Percentiles rank a stretch among this genome's conserved stretches.
Conservation (phyloP, 2,797 vertebrate genomes). For the Knipowitschia caucasica region DNA sequence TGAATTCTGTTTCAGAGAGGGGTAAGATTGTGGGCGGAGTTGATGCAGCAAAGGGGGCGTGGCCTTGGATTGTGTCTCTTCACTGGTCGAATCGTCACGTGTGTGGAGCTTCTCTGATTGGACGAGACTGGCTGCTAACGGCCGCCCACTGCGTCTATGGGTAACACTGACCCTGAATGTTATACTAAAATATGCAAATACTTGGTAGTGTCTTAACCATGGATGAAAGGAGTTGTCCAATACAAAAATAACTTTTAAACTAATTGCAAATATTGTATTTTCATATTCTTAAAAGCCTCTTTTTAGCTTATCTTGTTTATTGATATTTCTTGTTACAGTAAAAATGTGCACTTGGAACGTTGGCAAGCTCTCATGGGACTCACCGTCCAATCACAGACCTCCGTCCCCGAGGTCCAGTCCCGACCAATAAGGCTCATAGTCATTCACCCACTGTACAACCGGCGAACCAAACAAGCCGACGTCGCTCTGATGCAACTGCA, state of each 20-base stretch:
- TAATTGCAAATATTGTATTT: too few species aligned
- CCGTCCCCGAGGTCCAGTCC: slow-evolving; percentile 54
- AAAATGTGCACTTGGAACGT: slow-evolving; percentile 70
- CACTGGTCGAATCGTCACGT: slow-evolving; percentile 58
- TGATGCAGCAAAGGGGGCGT: slow-evolving; percentile 76
- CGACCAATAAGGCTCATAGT: slow-evolving; percentile 76
- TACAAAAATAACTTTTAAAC: too few species aligned
- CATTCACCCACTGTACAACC: slow-evolving; percentile 82
- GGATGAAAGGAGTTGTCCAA: too few species aligned
- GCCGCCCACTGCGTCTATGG: slow-evolving; percentile 91
- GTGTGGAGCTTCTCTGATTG: slow-evolving; percentile 86
- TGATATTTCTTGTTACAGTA: slow-evolving; percentile 65
- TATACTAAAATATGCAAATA: too few species aligned
- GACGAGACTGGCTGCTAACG: slow-evolving; percentile 83
- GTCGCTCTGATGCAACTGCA: slow-evolving; percentile 87
- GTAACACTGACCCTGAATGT: too few species aligned
- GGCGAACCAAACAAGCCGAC: slow-evolving; percentile 80
- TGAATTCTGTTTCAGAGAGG: slow-evolving; percentile 26
- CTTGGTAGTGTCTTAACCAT: too few species aligned
- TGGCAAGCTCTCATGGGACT: slow-evolving; percentile 84
- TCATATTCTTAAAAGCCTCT: too few species aligned
- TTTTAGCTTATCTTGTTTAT: neutral
- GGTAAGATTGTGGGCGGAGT: slow-evolving; percentile 81
- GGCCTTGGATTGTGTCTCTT: slow-evolving; percentile 90
- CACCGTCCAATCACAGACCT: slow-evolving; percentile 60